Percentiles rank a stretch among this genome's conserved stretches.
Conservation (phyloP, 2,797 vertebrate genomes). For the Syngnathus rostellatus region DNA sequence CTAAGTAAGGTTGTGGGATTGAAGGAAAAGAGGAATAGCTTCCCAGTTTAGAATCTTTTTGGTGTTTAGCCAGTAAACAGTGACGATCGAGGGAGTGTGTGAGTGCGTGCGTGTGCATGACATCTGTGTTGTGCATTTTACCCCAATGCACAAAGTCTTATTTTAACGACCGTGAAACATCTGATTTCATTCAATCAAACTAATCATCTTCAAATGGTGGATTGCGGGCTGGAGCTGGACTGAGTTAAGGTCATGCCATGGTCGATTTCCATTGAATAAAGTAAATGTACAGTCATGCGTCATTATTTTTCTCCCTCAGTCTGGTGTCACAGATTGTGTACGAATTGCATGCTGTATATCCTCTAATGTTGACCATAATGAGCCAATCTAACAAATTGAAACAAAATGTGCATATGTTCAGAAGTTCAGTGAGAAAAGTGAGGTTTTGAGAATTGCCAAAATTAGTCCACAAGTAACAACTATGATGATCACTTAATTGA, state of each 20-base stretch:
- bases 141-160: not conserved
- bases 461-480: too few relatives aligned
- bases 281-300: not conserved
- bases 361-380: too few relatives aligned
- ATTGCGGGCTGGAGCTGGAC: not conserved
- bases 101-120: not conserved
- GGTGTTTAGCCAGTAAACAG: conserved; percentile 26
- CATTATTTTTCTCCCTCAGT: too few relatives aligned
- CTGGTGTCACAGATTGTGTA: too few relatives aligned
- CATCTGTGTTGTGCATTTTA: not conserved
- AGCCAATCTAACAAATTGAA: too few relatives aligned
- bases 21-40: conserved; percentile 29
- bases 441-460: too few relatives aligned
- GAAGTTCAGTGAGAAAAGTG: too few relatives aligned
- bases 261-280: not conserved
- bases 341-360: too few relatives aligned
- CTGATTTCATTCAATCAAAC: not conserved
- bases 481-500: too few relatives aligned
- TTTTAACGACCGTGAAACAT: not conserved
- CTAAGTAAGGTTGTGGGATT: conserved; percentile 24
- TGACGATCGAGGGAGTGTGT: conserved; percentile 28
- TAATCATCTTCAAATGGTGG: not conserved
- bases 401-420: too few relatives aligned
- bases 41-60: conserved; percentile 18
- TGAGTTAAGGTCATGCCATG: conserved; percentile 1